A percentile compares a stretch with the other conserved stretches of the same genome.
Evolutionary conservation across 2,797 vertebrate species (phyloP).

Genomic region (Dryobates pubescens): DNA sequence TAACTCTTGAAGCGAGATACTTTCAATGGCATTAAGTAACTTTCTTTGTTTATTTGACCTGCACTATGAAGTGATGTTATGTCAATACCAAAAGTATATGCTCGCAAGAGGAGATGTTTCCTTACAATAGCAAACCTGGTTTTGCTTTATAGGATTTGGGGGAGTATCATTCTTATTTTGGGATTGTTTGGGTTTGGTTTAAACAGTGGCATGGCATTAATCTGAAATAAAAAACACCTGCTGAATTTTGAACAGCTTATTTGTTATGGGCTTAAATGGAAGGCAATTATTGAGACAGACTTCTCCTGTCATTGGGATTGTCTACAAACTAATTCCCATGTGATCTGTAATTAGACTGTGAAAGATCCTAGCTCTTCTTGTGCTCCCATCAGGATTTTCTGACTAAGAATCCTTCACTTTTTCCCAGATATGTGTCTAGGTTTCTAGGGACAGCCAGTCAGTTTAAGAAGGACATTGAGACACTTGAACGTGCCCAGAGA

Average conservation of each 20-base stretch:
- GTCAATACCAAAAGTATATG: neutral
- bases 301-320: neutral
- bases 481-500: no score
- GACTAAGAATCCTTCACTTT: neutral
- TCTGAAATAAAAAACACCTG: neutral
- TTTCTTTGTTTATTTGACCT: neutral
- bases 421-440: neutral
- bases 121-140: neutral
- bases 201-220: neutral
- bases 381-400: neutral
- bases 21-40: neutral
- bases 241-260: neutral
- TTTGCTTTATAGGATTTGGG: fast-evolving
- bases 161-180: neutral
- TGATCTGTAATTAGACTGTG: neutral
- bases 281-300: neutral
- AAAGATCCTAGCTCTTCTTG: neutral
- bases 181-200: neutral
- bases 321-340: neutral
- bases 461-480: no score
- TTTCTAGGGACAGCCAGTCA: neutral
- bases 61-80: neutral
- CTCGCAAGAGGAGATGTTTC: neutral
- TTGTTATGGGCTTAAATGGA: neutral
- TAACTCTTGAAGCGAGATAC: neutral